Evolutionary conservation across 2,888 invertebrate genomes (phyloP).

Genomic region (Hirtodrosophila confusa): DNA sequence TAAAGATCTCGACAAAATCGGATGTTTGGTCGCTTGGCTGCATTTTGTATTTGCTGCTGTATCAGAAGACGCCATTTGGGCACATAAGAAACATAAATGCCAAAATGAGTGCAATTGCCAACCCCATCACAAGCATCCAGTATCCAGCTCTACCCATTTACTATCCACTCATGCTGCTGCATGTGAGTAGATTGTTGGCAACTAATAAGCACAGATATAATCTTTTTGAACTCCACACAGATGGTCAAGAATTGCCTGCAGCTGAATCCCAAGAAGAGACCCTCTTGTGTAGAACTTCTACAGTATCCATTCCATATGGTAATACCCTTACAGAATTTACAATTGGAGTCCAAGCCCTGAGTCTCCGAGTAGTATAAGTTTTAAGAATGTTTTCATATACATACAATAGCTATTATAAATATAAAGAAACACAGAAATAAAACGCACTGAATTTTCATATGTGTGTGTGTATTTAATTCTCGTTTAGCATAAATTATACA

Average conservation of each 20-base stretch:
- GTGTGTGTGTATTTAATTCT: conserved; percentile 75
- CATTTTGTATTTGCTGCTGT: conserved; percentile 96
- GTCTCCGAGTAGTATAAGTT: not conserved
- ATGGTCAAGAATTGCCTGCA: conserved; percentile 83
- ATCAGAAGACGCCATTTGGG: conserved; percentile 95
- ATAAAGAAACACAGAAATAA: conserved; percentile 34
- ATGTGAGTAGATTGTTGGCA: conserved; percentile 69
- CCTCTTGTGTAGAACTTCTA: conserved; percentile 82
- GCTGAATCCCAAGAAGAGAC: conserved; percentile 82
- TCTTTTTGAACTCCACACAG: conserved; percentile 47
- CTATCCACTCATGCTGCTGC: conserved; percentile 84
- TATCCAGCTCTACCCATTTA: conserved; percentile 87
- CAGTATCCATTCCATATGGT: conserved; percentile 84
- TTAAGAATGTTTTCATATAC: conserved; percentile 5
- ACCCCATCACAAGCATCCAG: conserved; percentile 89
- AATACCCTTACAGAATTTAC: conserved; percentile 81
- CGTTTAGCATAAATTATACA: conserved; percentile 73
- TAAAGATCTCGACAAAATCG: conserved; percentile 93
- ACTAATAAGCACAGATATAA: not conserved
- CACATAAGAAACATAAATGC: conserved; percentile 89
- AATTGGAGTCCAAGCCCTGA: conserved; percentile 51
- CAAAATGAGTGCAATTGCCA: conserved; percentile 91
- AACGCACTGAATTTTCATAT: conserved; percentile 53
- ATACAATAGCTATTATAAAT: conserved; percentile 2
- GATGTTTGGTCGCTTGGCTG: conserved; percentile 99